phyloP scores from a whole-genome alignment of 2,113 vertebrate genomes.

The Tupaia chinensis region DNA sequence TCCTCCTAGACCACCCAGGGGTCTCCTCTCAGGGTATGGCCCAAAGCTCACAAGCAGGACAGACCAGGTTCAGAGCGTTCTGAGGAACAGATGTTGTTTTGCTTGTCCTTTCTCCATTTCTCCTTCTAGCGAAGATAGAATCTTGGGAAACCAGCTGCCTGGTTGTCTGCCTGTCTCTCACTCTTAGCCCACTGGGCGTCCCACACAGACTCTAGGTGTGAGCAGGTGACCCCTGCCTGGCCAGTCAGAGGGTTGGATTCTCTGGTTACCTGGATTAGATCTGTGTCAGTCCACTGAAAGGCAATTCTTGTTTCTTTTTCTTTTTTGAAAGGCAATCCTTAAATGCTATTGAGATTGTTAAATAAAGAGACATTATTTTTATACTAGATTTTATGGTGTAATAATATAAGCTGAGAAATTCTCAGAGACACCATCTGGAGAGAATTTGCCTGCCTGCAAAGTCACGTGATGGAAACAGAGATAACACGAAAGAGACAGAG shows the following conservation, averaged over 20 bases:
- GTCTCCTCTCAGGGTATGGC: not conserved
- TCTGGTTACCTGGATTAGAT: not conserved
- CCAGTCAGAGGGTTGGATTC: not conserved
- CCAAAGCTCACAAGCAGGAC: not conserved
- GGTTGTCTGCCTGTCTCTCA: not conserved
- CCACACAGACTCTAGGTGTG: not conserved
- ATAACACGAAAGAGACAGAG: not conserved
- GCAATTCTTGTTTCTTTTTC: not conserved
- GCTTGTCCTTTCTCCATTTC: not conserved
- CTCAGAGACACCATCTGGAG: not conserved
- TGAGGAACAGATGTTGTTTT: not conserved
- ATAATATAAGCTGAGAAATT: not conserved
- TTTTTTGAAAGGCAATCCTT: not conserved
- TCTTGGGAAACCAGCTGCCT: not conserved
- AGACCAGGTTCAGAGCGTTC: not conserved
- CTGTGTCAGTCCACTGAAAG: not conserved
- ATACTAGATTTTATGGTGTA: not conserved
- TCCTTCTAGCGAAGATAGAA: not conserved
- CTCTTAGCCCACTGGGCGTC: not conserved
- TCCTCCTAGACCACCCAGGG: accelerated
- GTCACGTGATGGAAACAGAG: not conserved
- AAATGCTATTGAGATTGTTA: not conserved
- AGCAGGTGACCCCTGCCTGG: not conserved
- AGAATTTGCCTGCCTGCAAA: not conserved
- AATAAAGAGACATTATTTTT: not conserved